phyloP scores from a whole-genome alignment of 1,140 invertebrate species.

The Zaprionus ghesquierei region DNA sequence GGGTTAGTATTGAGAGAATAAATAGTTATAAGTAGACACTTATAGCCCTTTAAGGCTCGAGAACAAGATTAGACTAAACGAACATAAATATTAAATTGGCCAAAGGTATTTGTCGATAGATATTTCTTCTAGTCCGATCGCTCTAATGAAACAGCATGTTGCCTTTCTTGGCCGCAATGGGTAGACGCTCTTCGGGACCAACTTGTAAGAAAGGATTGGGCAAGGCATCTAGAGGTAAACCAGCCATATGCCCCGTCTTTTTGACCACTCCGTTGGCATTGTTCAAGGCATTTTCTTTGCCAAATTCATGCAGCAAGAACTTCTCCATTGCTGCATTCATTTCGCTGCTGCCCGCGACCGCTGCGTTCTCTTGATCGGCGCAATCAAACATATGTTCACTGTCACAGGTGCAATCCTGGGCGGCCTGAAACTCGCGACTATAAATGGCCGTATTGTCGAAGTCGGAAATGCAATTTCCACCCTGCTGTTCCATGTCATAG shows the following conservation, averaged over 20 bases:
- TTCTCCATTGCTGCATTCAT: conserved; percentile 82
- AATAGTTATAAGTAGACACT: conserved; percentile 52
- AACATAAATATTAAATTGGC: not conserved
- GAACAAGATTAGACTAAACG: conserved; percentile 9
- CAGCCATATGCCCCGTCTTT: conserved; percentile 83
- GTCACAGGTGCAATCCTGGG: conserved; percentile 98
- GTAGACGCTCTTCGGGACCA: conserved; percentile 88
- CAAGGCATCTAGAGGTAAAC: conserved; percentile 83
- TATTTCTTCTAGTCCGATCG: not conserved
- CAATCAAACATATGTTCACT: conserved; percentile 99
- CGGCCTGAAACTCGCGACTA: conserved; percentile 95
- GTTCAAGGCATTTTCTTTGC: conserved; percentile 81
- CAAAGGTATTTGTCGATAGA: not conserved
- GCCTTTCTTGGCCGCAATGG: conserved; percentile 94
- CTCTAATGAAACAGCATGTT: conserved; percentile 85
- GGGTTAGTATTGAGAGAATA: conserved; percentile 56
- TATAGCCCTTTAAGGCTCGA: conserved; percentile 15
- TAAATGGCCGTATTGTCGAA: conserved; percentile 98
- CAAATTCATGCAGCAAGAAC: conserved; percentile 84
- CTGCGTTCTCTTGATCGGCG: conserved; percentile 83
- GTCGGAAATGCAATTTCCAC: conserved; percentile 91
- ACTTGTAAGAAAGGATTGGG: conserved; percentile 88
- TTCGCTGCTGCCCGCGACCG: conserved; percentile 68
- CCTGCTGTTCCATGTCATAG: conserved; percentile 89
- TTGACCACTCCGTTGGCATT: conserved; percentile 90